Base-by-base conservation (phyloP, 2,113 vertebrate species). In the Pagrus major region DNA sequence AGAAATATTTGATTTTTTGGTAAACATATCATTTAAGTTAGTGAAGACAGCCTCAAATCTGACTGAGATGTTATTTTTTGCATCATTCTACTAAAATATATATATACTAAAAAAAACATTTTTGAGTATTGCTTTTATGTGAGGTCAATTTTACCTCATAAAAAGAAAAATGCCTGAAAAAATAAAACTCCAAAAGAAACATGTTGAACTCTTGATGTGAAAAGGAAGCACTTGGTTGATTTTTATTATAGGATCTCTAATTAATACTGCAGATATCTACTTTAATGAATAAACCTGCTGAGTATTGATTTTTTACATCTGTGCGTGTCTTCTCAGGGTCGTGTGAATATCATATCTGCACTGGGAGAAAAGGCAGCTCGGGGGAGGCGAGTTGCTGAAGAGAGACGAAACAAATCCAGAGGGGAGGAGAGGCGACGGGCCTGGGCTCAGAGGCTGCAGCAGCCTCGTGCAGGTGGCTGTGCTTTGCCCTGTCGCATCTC, bases 401-500 rank as follows among this genome's bases (percentile, higher is more conserved):
- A 64, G 15, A 23, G 39, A 41, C 18, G 49, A 54, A 12, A 65
- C 27, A 61, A 66, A 74, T 15, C 14, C 55, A 69, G 20, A 11
- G 27, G 63, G 46, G 31, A 64, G 7, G 11, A 25, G 41, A 70
- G 27, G 31, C 29, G 25, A 68, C 46, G 15, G 20, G 25, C 31
- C 49, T 25, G 18, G 58, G 68, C 71, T 25, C 55, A 3, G 64
- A 37, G 46, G 46, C 49, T 75, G 71, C 65, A 63, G 68, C 41
- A 37, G 63, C 65, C 46, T 16, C 1, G 23, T 49, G 47, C 68
- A 77, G 75, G 80, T 79, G 60, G 60, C 78, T 79, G 86, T 7
- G 58, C 73, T 88, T 76, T 68, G 77, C 74, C 66, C 76, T 23
- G 76, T 86, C 73, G 27, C 71, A 81, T 90, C 78, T 76, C 59